Evolutionary conservation across 2,888 invertebrate species (phyloP), one percentile per base, ranked within the genome.

Genomic region (Drosophila mercatorum): DNA sequence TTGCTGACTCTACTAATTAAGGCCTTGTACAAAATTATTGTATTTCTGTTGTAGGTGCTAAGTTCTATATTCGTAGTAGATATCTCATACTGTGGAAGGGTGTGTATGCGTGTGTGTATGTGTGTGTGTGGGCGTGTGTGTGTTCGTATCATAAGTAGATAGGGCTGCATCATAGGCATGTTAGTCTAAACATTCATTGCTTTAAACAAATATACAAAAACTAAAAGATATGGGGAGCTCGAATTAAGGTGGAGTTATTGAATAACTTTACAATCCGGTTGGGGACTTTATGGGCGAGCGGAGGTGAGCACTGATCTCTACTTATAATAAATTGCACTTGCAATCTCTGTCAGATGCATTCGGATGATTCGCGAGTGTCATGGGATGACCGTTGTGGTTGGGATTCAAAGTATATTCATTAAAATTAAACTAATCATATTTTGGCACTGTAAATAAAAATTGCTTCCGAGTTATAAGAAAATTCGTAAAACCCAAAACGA

Each of bases 401-500:
- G 68, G 56, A 59, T 14, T 55, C 53, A 75, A 75, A 67, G n/a
- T 56, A 62, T 71, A 75, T 69, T 60, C 57, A 87, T 87, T 89
- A 85, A 65, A 89, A 89, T 83, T 80, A 84, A 83, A 88, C 86
- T 83, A 82, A 89, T 89, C 80, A 78, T 86, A 90, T 90, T 90
- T 90, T 90, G 90, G 90, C 90, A 90, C 90, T 90, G 91, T 83
- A 90, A 90, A 90, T 78, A 71, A 79, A 87, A 90, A 81, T 71
- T 86, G 84, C 82, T 75, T 81, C 31, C 75, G 75, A 75, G 65
- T 34, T 53, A 51, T 61, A 64, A 53, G 31, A 70, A 75, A 68
- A 72, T 70, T 70, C 55, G 64, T 55, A 75, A 72, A 61, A 73
- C 56, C 63, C 56, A 80, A 67, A 22, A 31, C 44, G 58, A 46